phyloP scores from a whole-genome alignment of 2,888 invertebrate species.

The Cataglyphis albicans region DNA sequence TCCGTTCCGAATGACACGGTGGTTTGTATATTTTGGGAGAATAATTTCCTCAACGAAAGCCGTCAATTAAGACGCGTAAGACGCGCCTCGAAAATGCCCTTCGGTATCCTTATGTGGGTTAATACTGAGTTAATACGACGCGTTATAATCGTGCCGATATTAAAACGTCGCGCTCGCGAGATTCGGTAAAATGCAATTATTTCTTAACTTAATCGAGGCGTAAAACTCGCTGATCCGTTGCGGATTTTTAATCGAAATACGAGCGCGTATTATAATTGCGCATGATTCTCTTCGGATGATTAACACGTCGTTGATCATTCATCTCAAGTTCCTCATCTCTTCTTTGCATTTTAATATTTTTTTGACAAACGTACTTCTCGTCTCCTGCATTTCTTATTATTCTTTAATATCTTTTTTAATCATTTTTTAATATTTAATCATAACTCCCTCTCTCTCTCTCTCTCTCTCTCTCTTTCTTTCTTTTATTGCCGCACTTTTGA shows the following conservation, averaged over 20 bases:
- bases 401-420: too few species aligned
- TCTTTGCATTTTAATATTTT: background rate
- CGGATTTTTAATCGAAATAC: conserved; percentile 32
- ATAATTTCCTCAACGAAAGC: conserved; percentile 64
- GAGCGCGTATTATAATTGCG: conserved; percentile 5
- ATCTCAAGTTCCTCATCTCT: background rate
- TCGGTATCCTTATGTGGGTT: conserved; percentile 48
- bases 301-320: conserved; percentile 33
- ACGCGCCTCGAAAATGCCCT: conserved; percentile 35
- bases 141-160: conserved; percentile 22
- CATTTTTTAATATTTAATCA: background rate
- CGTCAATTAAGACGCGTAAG: conserved; percentile 62
- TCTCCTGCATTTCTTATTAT: background rate
- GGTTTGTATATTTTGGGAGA: background rate
- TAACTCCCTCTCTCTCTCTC: background rate
- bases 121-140: conserved; percentile 36
- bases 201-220: conserved; percentile 15
- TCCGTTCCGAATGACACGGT: background rate
- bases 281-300: background rate
- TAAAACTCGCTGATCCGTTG: background rate
- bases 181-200: conserved; percentile 32
- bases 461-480: background rate
- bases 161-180: conserved; percentile 33
- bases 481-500: background rate
- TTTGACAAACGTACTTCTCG: background rate